Evolutionary conservation across 2,888 invertebrate species (phyloP).

Genomic region (Trichopoda pennipes): DNA sequence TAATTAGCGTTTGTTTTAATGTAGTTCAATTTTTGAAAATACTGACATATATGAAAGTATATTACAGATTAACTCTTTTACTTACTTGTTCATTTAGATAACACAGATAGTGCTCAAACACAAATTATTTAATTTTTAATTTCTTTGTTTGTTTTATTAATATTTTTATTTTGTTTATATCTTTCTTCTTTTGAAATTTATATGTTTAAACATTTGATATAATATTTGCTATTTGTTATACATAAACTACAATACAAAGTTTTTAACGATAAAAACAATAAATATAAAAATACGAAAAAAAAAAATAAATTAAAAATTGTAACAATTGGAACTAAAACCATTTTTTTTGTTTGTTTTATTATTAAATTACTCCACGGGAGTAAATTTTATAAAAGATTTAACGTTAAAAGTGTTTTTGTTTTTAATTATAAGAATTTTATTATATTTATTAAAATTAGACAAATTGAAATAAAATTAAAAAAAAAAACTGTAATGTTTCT

Average conservation of each 20-base stretch:
- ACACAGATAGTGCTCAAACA: too few species aligned
- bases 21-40: too few species aligned
- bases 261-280: neutral
- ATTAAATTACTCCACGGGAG: constrained; percentile 65
- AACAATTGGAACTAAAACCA: constrained; percentile 63
- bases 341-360: constrained; percentile 7
- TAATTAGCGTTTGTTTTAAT: too few species aligned
- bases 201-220: constrained; percentile 59
- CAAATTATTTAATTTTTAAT: constrained; percentile 5
- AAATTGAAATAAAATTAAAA: neutral
- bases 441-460: neutral
- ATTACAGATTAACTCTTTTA: too few species aligned
- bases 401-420: neutral
- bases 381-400: constrained; percentile 39
- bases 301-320: neutral
- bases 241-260: constrained; percentile 49
- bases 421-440: constrained; percentile 19
- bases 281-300: neutral
- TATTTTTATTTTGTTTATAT: constrained; percentile 10
- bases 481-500: neutral
- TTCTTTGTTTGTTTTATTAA: constrained; percentile 44
- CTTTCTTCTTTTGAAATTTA: neutral
- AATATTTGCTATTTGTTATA: constrained; percentile 53
- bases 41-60: too few species aligned
- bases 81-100: neutral